Conservation (phyloP, 2,888 invertebrate genomes). For the Tipula unca region DNA sequence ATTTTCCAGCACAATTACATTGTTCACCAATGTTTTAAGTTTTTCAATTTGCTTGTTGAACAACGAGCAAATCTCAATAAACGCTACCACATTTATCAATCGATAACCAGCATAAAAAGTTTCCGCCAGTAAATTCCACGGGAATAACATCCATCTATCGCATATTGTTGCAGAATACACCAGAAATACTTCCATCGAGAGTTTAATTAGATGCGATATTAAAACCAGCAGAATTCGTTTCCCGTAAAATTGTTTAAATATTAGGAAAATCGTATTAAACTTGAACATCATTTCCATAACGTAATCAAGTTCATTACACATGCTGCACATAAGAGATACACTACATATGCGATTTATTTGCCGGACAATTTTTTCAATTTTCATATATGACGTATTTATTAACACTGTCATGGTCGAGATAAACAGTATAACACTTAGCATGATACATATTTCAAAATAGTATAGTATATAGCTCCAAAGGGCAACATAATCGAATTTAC, state of each 20-base stretch:
- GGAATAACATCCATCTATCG: background rate
- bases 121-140: background rate
- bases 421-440: background rate
- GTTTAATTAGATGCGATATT: background rate
- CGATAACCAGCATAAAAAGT: background rate
- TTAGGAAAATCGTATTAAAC: background rate
- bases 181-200: background rate
- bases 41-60: background rate
- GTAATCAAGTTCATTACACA: background rate
- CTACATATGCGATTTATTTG: background rate
- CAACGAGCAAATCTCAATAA: background rate
- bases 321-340: background rate
- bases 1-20: background rate
- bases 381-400: background rate
- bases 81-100: background rate
- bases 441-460: background rate
- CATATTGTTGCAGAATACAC: too few relatives aligned
- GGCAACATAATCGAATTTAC: background rate
- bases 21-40: background rate
- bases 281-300: background rate
- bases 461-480: background rate
- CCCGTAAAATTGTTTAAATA: background rate
- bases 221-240: background rate
- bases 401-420: background rate
- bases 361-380: background rate